These are phyloP conservation scores for Coryphaenoides rupestris DNA, from an alignment of 2,113 vertebrate genomes.

Conservation along the genomic window DNA sequence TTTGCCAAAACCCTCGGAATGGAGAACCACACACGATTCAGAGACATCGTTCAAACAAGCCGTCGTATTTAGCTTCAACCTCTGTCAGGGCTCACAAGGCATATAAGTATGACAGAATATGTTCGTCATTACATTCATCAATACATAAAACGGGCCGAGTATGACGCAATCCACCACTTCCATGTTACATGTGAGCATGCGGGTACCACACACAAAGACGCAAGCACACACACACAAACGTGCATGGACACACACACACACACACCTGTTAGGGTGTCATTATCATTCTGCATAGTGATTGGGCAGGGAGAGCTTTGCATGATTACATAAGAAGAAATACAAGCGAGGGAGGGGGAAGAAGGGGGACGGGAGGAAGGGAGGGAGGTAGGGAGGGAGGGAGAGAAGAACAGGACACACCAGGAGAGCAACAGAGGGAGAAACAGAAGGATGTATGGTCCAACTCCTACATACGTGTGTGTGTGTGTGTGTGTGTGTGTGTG, in stretches of 20 bases:
- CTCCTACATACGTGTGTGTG: constrained; percentile 35
- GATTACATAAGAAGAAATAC: background rate
- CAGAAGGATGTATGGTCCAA: constrained; percentile 20
- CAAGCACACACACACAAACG: background rate
- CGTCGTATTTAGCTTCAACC: too few species aligned
- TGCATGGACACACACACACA: background rate
- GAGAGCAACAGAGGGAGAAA: constrained; percentile 3
- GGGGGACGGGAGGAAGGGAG: background rate
- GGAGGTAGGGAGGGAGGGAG: background rate
- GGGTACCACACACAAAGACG: background rate
- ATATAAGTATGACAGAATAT: too few species aligned
- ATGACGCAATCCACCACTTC: too few species aligned
- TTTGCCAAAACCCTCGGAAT: too few species aligned
- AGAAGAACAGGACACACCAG: background rate
- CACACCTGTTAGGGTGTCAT: background rate
- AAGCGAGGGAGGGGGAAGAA: background rate
- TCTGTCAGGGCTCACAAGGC: too few species aligned
- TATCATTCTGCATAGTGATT: background rate
- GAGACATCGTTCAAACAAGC: too few species aligned
- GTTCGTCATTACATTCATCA: too few species aligned
- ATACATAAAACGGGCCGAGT: too few species aligned
- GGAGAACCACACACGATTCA: too few species aligned
- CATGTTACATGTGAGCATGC: too few species aligned
- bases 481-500: background rate
- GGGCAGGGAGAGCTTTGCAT: background rate